phyloP scores from a whole-genome alignment of 2,113 vertebrate species.

The Camelus bactrianus region DNA sequence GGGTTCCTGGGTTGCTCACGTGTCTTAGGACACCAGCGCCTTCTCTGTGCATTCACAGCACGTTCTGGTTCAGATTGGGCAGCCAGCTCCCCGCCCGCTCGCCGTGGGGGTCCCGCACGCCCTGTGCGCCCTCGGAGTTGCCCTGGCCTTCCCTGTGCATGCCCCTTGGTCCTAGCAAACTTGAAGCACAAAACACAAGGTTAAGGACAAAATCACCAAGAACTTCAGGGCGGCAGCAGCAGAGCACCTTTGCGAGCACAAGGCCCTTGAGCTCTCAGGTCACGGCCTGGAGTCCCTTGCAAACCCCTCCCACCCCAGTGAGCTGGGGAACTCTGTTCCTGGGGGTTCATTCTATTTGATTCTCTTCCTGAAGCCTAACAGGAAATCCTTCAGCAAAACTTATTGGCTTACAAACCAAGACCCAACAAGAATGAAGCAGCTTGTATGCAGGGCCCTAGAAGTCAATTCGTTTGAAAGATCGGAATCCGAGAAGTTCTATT shows the following conservation, averaged over 20 bases:
- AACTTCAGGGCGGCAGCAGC: not conserved
- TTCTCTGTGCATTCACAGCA: not conserved
- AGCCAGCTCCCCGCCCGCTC: not conserved
- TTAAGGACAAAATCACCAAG: not conserved
- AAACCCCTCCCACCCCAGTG: not conserved
- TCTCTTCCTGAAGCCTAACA: not conserved
- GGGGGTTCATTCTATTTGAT: not conserved
- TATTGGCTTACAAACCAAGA: not conserved
- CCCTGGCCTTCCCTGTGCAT: not conserved
- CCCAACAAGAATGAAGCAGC: not conserved
- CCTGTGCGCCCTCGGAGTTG: not conserved
- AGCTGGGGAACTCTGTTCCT: not conserved
- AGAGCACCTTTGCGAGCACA: not conserved
- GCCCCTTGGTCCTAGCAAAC: not conserved
- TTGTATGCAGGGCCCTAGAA: not conserved
- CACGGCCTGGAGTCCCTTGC: not conserved
- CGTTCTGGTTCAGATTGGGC: not conserved
- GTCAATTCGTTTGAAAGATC: not conserved
- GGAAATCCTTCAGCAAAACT: not conserved
- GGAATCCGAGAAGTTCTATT: not conserved
- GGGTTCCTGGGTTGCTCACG: not conserved
- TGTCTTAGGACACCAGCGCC: not conserved
- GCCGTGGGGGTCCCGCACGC: not conserved
- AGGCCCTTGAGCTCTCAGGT: not conserved
- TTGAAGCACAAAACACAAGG: not conserved